Evolutionary conservation across 1,140 invertebrate genomes (phyloP).

Genomic region (Plodia interpunctella): DNA sequence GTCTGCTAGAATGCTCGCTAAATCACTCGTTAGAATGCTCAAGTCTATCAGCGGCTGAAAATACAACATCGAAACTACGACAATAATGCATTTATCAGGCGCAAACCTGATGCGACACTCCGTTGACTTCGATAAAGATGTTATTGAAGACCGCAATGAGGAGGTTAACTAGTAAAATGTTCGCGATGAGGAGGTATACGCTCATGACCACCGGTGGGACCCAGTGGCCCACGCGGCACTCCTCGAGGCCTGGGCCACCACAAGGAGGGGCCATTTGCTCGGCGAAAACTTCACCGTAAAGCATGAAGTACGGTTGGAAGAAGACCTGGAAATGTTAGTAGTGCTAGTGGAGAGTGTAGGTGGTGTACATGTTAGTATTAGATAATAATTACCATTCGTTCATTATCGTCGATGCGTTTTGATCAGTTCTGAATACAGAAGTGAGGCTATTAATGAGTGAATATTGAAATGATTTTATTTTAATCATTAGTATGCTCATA

Average conservation of each 20-base stretch:
- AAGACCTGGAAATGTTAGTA: constrained; percentile 84
- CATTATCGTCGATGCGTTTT: too few relatives aligned
- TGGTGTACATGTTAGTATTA: constrained; percentile 17
- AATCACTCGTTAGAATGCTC: too few relatives aligned
- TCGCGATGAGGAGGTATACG: constrained; percentile 95
- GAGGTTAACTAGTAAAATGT: constrained; percentile 97
- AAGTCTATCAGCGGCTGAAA: too few relatives aligned
- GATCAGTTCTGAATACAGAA: too few relatives aligned
- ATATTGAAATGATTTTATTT: too few relatives aligned
- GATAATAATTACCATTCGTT: too few relatives aligned
- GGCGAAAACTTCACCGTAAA: constrained; percentile 98
- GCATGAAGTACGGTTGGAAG: constrained; percentile 98
- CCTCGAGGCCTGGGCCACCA: constrained; percentile 81
- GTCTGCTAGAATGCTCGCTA: too few relatives aligned
- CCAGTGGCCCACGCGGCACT: constrained; percentile 93
- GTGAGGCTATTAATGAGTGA: too few relatives aligned
- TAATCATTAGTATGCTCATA: too few relatives aligned
- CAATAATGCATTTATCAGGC: constrained; percentile 14
- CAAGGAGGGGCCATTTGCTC: constrained; percentile 92
- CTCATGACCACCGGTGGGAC: constrained; percentile 96
- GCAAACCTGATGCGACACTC: constrained; percentile 90
- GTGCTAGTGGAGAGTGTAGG: neutral
- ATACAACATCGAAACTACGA: constrained; percentile 46
- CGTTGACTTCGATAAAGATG: constrained; percentile 97
- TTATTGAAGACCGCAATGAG: constrained; percentile 99